A percentile compares a stretch with the other conserved stretches of the same genome.
These are phyloP conservation scores for Scytalopus superciliaris DNA, from an alignment of 2,113 vertebrate species.

Conservation along the genomic window DNA sequence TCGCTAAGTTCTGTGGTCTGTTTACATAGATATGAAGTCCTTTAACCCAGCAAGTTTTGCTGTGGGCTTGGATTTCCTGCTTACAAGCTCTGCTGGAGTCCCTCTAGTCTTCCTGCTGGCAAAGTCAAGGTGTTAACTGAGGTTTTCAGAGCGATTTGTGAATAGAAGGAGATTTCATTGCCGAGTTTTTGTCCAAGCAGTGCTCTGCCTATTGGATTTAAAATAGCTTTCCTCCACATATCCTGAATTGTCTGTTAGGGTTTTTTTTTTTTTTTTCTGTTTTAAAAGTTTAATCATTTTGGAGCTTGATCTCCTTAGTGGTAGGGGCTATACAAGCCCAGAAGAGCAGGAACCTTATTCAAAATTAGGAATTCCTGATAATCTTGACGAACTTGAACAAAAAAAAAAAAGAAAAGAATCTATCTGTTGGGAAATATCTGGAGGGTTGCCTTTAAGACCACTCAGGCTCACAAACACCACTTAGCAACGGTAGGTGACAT, in stretches of 20 bases:
- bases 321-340: not conserved
- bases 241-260: not conserved
- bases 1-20: conserved; percentile 29
- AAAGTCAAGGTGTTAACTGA: conserved; percentile 36
- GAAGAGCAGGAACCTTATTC: not conserved
- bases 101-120: conserved; percentile 22
- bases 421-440: not conserved
- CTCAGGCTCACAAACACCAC: accelerated
- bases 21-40: conserved; percentile 49
- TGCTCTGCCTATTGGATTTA: not conserved
- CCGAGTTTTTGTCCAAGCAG: not conserved
- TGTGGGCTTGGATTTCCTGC: conserved; percentile 19
- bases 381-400: not conserved
- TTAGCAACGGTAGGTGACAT: not conserved
- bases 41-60: conserved; percentile 55
- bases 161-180: not conserved
- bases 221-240: not conserved
- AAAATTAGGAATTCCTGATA: not conserved
- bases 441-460: not conserved
- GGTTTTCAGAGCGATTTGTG: conserved; percentile 8
- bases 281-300: not conserved
- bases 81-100: conserved; percentile 12
- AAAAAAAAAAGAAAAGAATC: not conserved
- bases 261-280: not conserved
- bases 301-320: not conserved